phyloP scores from a whole-genome alignment of 2,888 invertebrate species.

The Dicranocentrus wangi region DNA sequence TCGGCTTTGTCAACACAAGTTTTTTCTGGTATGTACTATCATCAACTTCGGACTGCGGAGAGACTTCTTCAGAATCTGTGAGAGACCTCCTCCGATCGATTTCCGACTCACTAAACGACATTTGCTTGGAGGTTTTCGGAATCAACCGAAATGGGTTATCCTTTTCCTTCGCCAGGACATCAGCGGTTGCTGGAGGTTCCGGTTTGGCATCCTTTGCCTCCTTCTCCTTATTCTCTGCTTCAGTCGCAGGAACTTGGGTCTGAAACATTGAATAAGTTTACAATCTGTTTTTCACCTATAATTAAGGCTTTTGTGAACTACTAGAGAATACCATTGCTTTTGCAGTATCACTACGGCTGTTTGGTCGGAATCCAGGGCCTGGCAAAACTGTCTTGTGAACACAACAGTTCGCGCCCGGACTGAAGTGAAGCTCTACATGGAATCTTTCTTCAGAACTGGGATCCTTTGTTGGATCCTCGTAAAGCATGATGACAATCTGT shows the following conservation, averaged over 20 bases:
- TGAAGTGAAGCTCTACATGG: slow-evolving; percentile 98
- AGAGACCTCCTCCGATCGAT: slow-evolving; percentile 55
- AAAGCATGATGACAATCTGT: slow-evolving; percentile 98
- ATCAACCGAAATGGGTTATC: slow-evolving; percentile 41
- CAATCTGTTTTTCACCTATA: too few relatives aligned
- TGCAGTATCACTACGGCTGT: slow-evolving; percentile 88
- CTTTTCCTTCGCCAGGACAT: slow-evolving; percentile 9
- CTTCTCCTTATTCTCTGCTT: not conserved
- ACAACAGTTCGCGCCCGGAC: slow-evolving; percentile 97
- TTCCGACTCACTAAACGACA: slow-evolving; percentile 65
- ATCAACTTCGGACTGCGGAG: slow-evolving; percentile 48
- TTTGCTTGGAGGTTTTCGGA: slow-evolving; percentile 51
- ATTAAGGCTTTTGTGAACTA: too few relatives aligned
- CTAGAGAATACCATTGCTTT: slow-evolving; percentile 69
- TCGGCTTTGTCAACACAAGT: slow-evolving; percentile 79
- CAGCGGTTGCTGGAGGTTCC: slow-evolving; percentile 28
- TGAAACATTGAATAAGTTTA: not conserved
- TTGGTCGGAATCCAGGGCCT: slow-evolving; percentile 93
- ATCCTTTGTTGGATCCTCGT: slow-evolving; percentile 98
- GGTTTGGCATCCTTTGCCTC: not conserved
- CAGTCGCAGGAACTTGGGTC: not conserved
- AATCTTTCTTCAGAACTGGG: slow-evolving; percentile 92
- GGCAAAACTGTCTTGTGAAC: slow-evolving; percentile 94
- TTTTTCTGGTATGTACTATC: slow-evolving; percentile 52
- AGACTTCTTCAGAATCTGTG: slow-evolving; percentile 54